Conservation (phyloP, 2,888 invertebrate genomes). For the Drepana falcataria region DNA sequence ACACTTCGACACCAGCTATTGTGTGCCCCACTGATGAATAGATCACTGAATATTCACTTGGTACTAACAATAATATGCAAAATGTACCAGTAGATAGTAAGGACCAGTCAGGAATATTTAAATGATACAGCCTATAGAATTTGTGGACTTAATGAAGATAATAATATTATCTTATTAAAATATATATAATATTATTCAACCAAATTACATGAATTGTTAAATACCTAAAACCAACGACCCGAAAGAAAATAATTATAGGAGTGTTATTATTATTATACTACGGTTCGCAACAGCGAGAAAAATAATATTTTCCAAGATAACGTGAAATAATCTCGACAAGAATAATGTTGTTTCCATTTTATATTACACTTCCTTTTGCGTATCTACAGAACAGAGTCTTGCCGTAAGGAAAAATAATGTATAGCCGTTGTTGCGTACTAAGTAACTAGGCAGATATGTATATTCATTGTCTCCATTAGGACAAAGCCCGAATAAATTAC, state of each 20-base stretch:
- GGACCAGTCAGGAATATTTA: too few species aligned
- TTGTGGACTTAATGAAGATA: too few species aligned
- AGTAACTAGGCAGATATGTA: background rate
- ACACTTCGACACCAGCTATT: conserved; percentile 49
- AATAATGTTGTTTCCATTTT: conserved; percentile 40
- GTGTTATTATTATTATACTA: conserved; percentile 14
- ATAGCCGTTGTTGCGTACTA: conserved; percentile 3
- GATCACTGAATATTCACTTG: conserved; percentile 24
- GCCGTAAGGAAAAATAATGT: conserved; percentile 14
- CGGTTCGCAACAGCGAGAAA: conserved; percentile 25
- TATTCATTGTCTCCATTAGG: conserved; percentile 1
- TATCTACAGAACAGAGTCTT: conserved; percentile 15
- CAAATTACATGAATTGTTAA: background rate
- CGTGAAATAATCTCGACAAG: conserved; percentile 33
- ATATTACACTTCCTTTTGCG: conserved; percentile 24
- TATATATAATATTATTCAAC: too few species aligned
- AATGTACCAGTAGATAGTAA: too few species aligned
- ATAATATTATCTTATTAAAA: too few species aligned
- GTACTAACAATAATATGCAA: conserved; percentile 7
- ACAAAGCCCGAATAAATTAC: background rate
- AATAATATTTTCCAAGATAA: conserved; percentile 30
- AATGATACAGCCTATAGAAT: too few species aligned
- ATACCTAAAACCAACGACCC: background rate
- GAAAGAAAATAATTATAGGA: conserved; percentile 5
- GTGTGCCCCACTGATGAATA: conserved; percentile 31